A percentile compares a stretch with the other conserved stretches of the same genome.
phyloP scores from a whole-genome alignment of 2,888 invertebrate species.

The Liposcelis brunnea region DNA sequence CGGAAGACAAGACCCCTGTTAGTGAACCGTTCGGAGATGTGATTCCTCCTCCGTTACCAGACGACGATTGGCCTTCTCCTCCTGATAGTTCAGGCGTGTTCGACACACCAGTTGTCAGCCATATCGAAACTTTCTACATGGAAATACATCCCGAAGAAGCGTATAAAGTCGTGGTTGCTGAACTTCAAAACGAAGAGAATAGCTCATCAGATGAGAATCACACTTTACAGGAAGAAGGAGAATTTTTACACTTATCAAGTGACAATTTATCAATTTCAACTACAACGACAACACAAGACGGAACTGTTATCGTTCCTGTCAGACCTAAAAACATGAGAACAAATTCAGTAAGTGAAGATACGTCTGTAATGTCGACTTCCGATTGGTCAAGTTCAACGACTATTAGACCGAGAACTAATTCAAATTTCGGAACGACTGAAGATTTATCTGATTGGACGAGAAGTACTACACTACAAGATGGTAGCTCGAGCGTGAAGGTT shows the following conservation, averaged over 20 bases:
- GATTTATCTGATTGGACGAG: no score
- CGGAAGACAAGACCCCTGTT: constrained; percentile 13
- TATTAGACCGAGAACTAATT: no score
- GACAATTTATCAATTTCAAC: constrained; percentile 7
- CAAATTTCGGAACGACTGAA: no score
- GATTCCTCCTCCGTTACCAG: constrained; percentile 12
- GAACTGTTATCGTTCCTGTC: constrained; percentile 60
- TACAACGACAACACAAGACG: constrained; percentile 30
- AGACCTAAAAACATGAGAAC: constrained; percentile 60
- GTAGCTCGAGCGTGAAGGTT: no score
- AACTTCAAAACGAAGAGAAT: constrained; percentile 21
- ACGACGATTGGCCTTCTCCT: constrained; percentile 64
- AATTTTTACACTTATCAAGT: neutral
- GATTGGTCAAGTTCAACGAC: constrained; percentile 54
- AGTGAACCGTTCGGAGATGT: constrained; percentile 15
- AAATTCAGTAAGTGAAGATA: constrained; percentile 66
- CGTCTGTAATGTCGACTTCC: constrained; percentile 68
- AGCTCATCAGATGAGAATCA: constrained; percentile 50
- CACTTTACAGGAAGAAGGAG: constrained; percentile 43
- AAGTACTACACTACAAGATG: no score
- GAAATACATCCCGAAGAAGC: constrained; percentile 61
- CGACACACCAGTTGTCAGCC: constrained; percentile 54
- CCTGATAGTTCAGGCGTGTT: constrained; percentile 41
- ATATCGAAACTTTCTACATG: constrained; percentile 64
- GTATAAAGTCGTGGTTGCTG: constrained; percentile 49